Conservation (phyloP, 2,888 invertebrate genomes). For the Tipula helvola region DNA sequence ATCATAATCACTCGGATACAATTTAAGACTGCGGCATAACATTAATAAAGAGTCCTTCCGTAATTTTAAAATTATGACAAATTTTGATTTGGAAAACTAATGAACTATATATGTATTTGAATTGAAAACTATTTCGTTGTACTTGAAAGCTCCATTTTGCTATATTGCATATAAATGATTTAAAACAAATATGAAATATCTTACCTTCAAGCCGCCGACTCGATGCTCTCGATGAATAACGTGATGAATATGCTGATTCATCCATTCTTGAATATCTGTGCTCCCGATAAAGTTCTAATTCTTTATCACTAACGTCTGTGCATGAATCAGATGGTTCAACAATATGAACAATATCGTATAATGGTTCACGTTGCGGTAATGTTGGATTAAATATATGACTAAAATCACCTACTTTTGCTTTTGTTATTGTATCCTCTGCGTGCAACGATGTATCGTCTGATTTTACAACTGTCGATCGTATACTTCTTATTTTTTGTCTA, state of each 20-base stretch:
- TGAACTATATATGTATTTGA: too few relatives aligned
- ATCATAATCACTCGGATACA: too few relatives aligned
- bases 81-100: too few relatives aligned
- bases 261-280: constrained; percentile 23
- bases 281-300: constrained; percentile 17
- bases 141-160: not conserved
- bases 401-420: constrained; percentile 35
- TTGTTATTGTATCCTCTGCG: constrained; percentile 35
- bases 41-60: too few relatives aligned
- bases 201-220: constrained; percentile 47
- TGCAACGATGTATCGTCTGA: constrained; percentile 33
- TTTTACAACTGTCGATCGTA: constrained; percentile 33
- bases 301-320: constrained; percentile 26
- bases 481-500: constrained; percentile 33
- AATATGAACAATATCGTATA: constrained; percentile 29
- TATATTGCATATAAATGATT: not conserved
- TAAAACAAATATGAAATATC: constrained; percentile 12
- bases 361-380: constrained; percentile 28
- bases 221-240: constrained; percentile 46
- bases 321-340: constrained; percentile 28
- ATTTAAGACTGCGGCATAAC: too few relatives aligned
- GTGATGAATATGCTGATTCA: constrained; percentile 33
- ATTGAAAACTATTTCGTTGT: too few relatives aligned
- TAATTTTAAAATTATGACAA: too few relatives aligned
- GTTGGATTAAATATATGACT: constrained; percentile 33